phyloP scores from a whole-genome alignment of 2,888 invertebrate genomes.

The Drosophila cracens region DNA sequence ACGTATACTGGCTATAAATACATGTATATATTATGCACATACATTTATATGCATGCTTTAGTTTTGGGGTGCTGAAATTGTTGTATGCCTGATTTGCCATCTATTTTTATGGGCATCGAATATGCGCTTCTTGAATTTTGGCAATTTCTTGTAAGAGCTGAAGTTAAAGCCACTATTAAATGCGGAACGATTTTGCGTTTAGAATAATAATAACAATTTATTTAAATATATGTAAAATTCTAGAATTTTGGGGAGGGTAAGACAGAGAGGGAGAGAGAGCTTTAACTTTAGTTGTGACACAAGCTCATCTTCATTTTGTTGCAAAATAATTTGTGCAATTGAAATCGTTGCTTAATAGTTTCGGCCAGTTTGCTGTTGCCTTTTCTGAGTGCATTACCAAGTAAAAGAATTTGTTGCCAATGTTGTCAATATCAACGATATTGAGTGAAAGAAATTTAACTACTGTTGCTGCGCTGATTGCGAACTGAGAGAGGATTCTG shows the following conservation, averaged over 20 bases:
- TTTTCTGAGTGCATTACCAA: no score
- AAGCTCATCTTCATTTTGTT: neutral
- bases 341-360: no score
- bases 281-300: neutral
- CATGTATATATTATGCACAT: conserved; percentile 22
- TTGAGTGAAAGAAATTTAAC: no score
- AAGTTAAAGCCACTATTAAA: neutral
- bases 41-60: conserved; percentile 23
- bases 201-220: neutral
- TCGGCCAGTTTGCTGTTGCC: no score
- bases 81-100: conserved; percentile 31
- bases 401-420: no score
- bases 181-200: neutral
- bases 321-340: no score
- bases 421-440: no score
- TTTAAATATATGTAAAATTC: neutral
- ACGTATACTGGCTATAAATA: conserved; percentile 56
- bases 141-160: neutral
- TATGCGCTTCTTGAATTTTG: conserved; percentile 4
- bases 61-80: conserved; percentile 4
- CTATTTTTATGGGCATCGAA: conserved; percentile 26
- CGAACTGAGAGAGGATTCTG: no score
- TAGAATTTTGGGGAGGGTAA: neutral
- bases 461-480: no score
- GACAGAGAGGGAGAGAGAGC: neutral